Percentiles rank a stretch among this genome's conserved stretches.
phyloP scores from a whole-genome alignment of 1,140 invertebrate species.

The Trissolcus basalis region DNA sequence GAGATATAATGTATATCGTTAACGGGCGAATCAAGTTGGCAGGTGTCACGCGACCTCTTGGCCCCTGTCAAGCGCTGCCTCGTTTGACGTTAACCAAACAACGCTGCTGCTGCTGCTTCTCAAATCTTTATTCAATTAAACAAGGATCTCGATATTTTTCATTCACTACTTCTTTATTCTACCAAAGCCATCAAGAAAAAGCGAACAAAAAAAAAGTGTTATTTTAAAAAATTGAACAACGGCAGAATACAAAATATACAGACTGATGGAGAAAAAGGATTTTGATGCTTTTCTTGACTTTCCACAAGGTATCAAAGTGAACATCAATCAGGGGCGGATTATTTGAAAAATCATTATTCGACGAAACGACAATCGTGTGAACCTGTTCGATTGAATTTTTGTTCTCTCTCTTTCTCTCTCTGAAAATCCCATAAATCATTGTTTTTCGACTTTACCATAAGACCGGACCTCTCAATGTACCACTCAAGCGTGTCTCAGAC shows the following conservation, averaged over 20 bases:
- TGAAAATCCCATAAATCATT: constrained; percentile 46
- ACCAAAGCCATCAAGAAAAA: too few species aligned
- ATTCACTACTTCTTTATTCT: background rate
- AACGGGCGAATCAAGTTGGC: constrained; percentile 60
- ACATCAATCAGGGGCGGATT: constrained; percentile 41
- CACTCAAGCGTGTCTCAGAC: constrained; percentile 66
- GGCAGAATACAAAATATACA: too few species aligned
- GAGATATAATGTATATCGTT: constrained; percentile 58
- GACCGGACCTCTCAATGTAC: constrained; percentile 47
- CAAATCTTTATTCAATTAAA: constrained; percentile 36
- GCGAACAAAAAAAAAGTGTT: too few species aligned
- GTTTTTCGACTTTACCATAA: constrained; percentile 47
- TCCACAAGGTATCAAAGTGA: constrained; percentile 40
- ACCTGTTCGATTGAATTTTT: constrained; percentile 5
- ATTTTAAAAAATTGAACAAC: too few species aligned
- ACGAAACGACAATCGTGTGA: background rate
- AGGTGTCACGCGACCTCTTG: constrained; percentile 63
- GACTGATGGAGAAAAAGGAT: too few species aligned
- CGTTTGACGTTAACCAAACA: constrained; percentile 46
- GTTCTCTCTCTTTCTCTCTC: constrained; percentile 16
- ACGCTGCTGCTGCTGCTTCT: too few species aligned
- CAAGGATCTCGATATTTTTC: constrained; percentile 11
- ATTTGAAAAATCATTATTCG: constrained; percentile 4
- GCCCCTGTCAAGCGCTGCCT: constrained; percentile 29
- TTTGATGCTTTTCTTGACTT: constrained; percentile 15